A percentile compares a stretch with the other conserved stretches of the same genome.
These are phyloP conservation scores for Aptenodytes forsteri DNA, from an alignment of 2,113 vertebrate species.

Conservation along the genomic window DNA sequence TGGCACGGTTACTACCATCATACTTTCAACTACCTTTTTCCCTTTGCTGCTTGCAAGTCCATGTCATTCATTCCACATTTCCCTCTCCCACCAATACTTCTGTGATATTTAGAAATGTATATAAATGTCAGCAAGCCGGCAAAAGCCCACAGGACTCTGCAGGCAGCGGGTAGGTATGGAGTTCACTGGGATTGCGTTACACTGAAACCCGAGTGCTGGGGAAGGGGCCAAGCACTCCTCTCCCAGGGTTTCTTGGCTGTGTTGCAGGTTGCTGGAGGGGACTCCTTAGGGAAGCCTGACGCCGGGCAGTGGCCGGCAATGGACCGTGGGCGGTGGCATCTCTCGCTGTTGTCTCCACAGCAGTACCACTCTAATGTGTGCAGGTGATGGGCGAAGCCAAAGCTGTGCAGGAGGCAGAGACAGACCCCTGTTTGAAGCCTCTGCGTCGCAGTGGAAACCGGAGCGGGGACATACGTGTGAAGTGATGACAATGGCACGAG, in stretches of 20 bases:
- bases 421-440: not conserved
- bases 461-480: not conserved
- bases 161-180: not conserved
- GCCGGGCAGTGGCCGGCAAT: rapidly evolving
- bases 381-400: not conserved
- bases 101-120: not conserved
- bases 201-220: not conserved
- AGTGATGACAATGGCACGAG: rapidly evolving
- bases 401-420: not conserved
- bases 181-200: rapidly evolving
- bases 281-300: not conserved
- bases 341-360: not conserved
- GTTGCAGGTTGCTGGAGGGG: not conserved
- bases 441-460: rapidly evolving
- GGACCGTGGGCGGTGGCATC: rapidly evolving
- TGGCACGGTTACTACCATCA: not conserved
- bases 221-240: not conserved
- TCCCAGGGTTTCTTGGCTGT: not conserved
- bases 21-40: not conserved
- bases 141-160: not conserved
- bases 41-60: not conserved
- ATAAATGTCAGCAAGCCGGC: not conserved
- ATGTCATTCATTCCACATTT: not conserved
- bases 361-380: not conserved
- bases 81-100: not conserved